Base-by-base conservation (phyloP, 2,888 invertebrate genomes). In the Andrena marginata region DNA sequence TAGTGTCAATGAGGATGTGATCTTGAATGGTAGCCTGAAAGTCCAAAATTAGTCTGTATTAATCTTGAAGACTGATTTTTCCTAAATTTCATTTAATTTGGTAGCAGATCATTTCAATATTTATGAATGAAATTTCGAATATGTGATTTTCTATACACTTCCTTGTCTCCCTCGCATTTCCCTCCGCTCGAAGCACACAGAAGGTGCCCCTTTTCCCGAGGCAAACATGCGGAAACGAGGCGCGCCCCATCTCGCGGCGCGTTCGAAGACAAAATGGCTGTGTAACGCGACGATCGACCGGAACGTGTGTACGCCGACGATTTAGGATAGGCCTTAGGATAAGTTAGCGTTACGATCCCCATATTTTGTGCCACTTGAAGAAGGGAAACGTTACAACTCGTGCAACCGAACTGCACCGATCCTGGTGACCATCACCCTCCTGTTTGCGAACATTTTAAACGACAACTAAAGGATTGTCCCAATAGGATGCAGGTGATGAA, bases 201-300 rank as follows among this genome's bases (percentile, higher is more conserved):
- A 7, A 35, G 20, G 16, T 31, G 29, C 7, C 59, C 26, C 26
- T 35, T 13, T 35, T 16, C 20, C 23, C 42, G 33, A 63, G 8
- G 20, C 23, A 63, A 60, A 60, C 29, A 2, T 13, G 29, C 59
- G 29, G 16, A 31, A 42, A 13, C 54, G 48, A 74, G 56, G 59
- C n/a, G 6, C 31, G 42, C n/a, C 13, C 48, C 8, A 20, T 10
- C 20, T 16, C 13, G 1, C 33, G 51, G 35, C 42, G 13, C 51
- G 56, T 69, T 80, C 67, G 77, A 68, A 51, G 49, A 42, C 48
- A 49, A 80, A 72, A 72, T 68, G 72, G 77, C 80, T 77, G 80
- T 72, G 80, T 42, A 76, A 49, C 16, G 74, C 48, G 42, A 16
- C n/a, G 23, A 67, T 65, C 48, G 62, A 31, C 48, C 23, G 65